Base-by-base conservation (phyloP, 1,140 invertebrate genomes). In the Halesus radiatus region DNA sequence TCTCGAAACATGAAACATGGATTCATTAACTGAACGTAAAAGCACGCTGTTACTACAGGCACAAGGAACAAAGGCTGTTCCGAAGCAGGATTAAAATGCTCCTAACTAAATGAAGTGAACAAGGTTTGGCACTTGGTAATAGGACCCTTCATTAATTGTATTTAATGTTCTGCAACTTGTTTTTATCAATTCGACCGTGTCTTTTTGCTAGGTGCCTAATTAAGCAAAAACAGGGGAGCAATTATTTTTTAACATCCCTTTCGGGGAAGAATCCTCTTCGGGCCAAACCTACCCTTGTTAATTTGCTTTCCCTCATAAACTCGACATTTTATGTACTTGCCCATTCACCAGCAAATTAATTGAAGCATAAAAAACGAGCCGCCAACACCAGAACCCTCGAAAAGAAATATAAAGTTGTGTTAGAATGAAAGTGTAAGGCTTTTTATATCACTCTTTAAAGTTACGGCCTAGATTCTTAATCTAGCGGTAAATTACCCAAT, bases 401-500 rank as follows among this genome's bases (percentile, higher is more conserved):
- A 18, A n/a, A 50, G 66, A 20, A 15, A 23, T 16, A 52, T 72
- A 72, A 54, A 72, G 20, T 53, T 72, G 68, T 72, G 18, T 13
- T 45, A 45, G 1, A 45, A 13, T 20, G 18, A 52, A 72, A 72
- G 15, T 72, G 68, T 54, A 0, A 72, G 13, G 68, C 18, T 72
- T 72, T 72, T 72, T 72, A 72, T 72, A 72, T 72, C 50, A 72
- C 68, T 72, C 20, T 72, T 29, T 72, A 72, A 72, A 72, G 68
- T 72, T 26, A 53, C 26, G 68, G 50, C 20, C 10, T 22, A n/a
- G 26, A 10, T 20, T 22, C 60, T 72, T 72, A 52, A 72, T 53
- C 68, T 72, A 13, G 45, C 18, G 10, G 26, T 72, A 72, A 72
- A 54, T 72, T 52, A 22, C 45, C 18, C 8, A 45, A 45, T 13